Conservation (phyloP, 2,888 invertebrate genomes). For the Itoplectis maculator region DNA sequence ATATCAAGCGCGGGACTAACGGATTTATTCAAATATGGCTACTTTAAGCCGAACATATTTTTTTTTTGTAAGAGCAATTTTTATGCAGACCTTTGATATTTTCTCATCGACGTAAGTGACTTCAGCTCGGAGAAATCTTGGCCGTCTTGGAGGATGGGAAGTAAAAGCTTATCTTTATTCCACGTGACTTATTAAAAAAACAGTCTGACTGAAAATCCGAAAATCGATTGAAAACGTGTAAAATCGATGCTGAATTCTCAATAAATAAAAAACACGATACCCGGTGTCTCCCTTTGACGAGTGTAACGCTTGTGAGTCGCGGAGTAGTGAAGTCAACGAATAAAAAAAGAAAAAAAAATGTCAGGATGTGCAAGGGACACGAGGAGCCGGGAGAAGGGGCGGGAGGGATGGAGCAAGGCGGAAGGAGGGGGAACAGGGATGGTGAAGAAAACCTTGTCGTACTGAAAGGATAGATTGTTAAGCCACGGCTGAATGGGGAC, state of each 20-base stretch:
- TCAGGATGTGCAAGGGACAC: slow-evolving; percentile 49
- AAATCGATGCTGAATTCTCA: not conserved
- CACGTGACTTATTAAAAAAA: too few species aligned
- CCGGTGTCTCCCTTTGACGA: slow-evolving; percentile 37
- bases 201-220: not conserved
- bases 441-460: slow-evolving; percentile 68
- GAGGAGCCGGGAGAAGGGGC: slow-evolving; percentile 8
- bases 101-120: too few species aligned
- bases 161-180: too few species aligned
- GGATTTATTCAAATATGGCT: too few species aligned
- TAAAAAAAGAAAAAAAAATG: slow-evolving; percentile 42
- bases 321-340: slow-evolving; percentile 14
- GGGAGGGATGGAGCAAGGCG: too few species aligned
- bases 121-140: too few species aligned
- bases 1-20: too few species aligned
- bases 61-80: too few species aligned
- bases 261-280: slow-evolving; percentile 21
- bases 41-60: too few species aligned
- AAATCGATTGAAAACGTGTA: not conserved
- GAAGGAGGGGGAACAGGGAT: slow-evolving; percentile 49
- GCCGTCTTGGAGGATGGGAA: too few species aligned
- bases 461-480: slow-evolving; percentile 81
- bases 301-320: slow-evolving; percentile 19
- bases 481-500: slow-evolving; percentile 79
- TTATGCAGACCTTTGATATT: too few species aligned